These are phyloP conservation scores for Eublepharis macularius DNA, from an alignment of 2,113 vertebrate genomes.

Conservation along the genomic window DNA sequence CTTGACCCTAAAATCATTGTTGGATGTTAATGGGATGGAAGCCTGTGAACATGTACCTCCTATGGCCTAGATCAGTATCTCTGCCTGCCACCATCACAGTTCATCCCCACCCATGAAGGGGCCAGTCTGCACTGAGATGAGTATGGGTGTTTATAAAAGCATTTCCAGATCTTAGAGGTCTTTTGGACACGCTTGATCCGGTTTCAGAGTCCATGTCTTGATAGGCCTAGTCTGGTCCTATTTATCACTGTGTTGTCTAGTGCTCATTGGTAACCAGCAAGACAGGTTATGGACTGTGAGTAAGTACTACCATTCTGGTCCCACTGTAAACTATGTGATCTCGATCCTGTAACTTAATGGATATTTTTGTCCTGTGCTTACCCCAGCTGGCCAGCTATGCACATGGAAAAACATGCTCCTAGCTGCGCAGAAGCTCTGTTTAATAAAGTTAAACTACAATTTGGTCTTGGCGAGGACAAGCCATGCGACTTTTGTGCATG, in stretches of 20 bases:
- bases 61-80: no score
- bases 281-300: background rate
- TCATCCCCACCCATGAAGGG: no score
- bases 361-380: background rate
- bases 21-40: no score
- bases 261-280: background rate
- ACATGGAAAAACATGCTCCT: conserved; percentile 42
- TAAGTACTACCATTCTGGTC: background rate
- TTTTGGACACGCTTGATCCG: background rate
- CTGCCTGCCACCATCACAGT: no score
- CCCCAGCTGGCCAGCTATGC: conserved; percentile 33
- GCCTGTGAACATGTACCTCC: no score
- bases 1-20: no score
- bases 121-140: no score
- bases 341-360: no score
- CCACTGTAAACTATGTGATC: background rate
- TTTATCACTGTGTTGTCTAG: background rate
- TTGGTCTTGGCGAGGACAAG: conserved; percentile 21
- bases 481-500: conserved; percentile 14
- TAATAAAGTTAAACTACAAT: conserved; percentile 37
- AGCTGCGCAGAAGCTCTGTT: background rate
- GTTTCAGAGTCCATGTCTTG: background rate
- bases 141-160: no score
- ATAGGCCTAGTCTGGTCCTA: background rate
- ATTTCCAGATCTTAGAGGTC: background rate